Evolutionary conservation across 1,140 invertebrate species (phyloP).

Genomic region (Danaus melanippus): DNA sequence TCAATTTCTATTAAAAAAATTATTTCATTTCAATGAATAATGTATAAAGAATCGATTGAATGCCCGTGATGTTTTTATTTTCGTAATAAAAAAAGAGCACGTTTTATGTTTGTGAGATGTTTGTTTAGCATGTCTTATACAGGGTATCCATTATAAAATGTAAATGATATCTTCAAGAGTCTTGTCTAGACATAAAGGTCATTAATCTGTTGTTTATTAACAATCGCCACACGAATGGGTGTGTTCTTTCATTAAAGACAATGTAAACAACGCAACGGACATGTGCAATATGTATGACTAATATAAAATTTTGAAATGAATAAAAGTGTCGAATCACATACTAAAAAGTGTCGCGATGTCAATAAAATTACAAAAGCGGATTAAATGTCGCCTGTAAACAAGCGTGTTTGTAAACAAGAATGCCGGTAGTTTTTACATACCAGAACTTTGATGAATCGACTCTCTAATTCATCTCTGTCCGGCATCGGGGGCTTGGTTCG

Average conservation of each 20-base stretch:
- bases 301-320: not conserved
- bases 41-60: no score
- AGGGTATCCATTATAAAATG: no score
- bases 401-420: slow-evolving; percentile 64
- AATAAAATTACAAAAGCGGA: slow-evolving; percentile 6
- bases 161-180: no score
- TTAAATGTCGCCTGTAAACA: slow-evolving; percentile 26
- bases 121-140: no score
- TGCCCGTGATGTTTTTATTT: no score
- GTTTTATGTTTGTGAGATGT: no score
- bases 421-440: slow-evolving; percentile 76
- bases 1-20: no score
- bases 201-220: no score
- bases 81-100: no score
- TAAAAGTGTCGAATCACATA: not conserved
- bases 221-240: slow-evolving; percentile 12
- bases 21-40: no score
- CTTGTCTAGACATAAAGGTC: no score
- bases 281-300: slow-evolving; percentile 1
- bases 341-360: not conserved
- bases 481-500: slow-evolving; percentile 90
- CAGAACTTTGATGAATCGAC: slow-evolving; percentile 94
- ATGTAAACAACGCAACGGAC: slow-evolving; percentile 13
- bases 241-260: slow-evolving; percentile 13
- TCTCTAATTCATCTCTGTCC: slow-evolving; percentile 89